These are phyloP conservation scores for Habrosyne pyritoides DNA, from an alignment of 2,888 invertebrate genomes.

Conservation along the genomic window DNA sequence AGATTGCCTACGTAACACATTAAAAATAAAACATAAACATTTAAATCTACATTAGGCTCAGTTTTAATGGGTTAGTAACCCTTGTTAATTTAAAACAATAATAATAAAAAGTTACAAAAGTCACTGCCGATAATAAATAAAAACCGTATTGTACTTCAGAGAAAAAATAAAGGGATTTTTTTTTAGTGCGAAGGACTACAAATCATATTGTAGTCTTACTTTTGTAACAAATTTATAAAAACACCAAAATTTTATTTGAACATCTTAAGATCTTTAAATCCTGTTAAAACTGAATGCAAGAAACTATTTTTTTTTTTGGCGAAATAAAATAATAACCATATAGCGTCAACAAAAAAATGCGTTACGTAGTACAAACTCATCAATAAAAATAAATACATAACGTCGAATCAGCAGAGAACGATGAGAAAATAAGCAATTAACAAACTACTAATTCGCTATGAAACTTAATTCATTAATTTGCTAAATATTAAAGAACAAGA, in stretches of 20 bases:
- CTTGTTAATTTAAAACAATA: neutral
- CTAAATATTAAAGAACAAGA: conserved; percentile 45
- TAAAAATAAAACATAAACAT: conserved; percentile 14
- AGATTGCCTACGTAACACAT: conserved; percentile 30
- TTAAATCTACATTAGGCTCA: neutral
- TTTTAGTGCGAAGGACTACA: neutral
- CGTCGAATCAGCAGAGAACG: conserved; percentile 17
- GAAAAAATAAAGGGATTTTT: neutral
- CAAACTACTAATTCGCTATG: conserved; percentile 60
- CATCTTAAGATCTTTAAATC: neutral
- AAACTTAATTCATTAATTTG: conserved; percentile 61
- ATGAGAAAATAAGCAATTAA: conserved; percentile 45
- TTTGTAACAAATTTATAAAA: neutral
- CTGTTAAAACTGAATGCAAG: neutral
- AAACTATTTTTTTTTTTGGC: neutral
- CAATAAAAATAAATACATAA: neutral
- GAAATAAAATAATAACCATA: no score
- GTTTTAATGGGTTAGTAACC: neutral
- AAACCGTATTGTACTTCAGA: neutral
- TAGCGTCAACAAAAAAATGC: conserved; percentile 19
- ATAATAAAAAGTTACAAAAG: no score
- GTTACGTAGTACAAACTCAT: conserved; percentile 7
- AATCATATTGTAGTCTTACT: no score
- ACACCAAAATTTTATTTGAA: neutral
- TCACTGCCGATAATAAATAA: neutral